A percentile compares a stretch with the other conserved stretches of the same genome.
phyloP scores from a whole-genome alignment of 2,888 invertebrate species.

The Chrysolina americana region DNA sequence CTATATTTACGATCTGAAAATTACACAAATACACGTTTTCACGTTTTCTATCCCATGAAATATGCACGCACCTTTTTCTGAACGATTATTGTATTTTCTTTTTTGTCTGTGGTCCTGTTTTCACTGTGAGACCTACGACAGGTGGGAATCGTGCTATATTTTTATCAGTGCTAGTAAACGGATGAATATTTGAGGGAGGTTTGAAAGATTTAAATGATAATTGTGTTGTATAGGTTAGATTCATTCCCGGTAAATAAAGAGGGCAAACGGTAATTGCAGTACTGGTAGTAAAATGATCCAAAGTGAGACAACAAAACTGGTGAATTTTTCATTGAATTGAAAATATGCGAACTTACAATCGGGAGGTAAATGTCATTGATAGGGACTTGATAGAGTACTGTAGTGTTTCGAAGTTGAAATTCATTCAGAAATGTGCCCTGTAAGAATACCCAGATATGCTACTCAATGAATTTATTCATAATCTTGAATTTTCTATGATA shows the following conservation, averaged over 20 bases:
- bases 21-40: conserved; percentile 64
- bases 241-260: conserved; percentile 28
- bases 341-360: not conserved
- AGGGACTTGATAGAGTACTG: too few species aligned
- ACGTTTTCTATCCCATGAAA: conserved; percentile 54
- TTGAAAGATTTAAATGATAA: conserved; percentile 42
- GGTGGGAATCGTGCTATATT: conserved; percentile 43
- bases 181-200: conserved; percentile 38
- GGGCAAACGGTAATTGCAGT: conserved; percentile 20
- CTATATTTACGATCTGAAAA: conserved; percentile 64
- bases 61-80: conserved; percentile 64
- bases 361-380: too few species aligned
- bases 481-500: too few species aligned
- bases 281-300: not conserved
- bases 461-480: too few species aligned
- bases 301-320: not conserved
- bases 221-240: conserved; percentile 37
- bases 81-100: conserved; percentile 55
- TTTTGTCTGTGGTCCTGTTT: conserved; percentile 28
- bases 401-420: too few species aligned
- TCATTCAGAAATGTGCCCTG: too few species aligned
- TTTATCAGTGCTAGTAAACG: conserved; percentile 33
- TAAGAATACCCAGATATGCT: too few species aligned
- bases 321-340: not conserved
- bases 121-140: conserved; percentile 35